These are phyloP conservation scores for Cephus runcator DNA, from an alignment of 2,888 invertebrate species.

Conservation along the genomic window DNA sequence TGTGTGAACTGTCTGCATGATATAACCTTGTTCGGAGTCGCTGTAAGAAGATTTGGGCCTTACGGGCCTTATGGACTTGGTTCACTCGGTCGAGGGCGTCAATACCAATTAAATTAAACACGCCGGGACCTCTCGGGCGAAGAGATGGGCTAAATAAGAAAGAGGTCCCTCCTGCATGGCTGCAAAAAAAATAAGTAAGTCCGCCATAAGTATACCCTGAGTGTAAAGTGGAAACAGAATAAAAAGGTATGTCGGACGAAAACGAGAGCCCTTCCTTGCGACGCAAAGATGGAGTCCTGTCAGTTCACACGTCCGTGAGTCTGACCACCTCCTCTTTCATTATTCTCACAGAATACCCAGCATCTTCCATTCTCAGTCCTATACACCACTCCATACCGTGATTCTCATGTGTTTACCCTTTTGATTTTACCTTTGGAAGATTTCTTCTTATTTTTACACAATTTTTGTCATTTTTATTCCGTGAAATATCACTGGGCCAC, in stretches of 20 bases:
- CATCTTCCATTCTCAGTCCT: conserved; percentile 1
- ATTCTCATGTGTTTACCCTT: background rate
- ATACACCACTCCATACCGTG: too few species aligned
- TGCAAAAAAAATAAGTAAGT: conserved; percentile 55
- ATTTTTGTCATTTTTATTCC: too few species aligned
- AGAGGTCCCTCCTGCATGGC: conserved; percentile 41
- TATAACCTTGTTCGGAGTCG: conserved; percentile 4
- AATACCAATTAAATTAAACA: conserved; percentile 61
- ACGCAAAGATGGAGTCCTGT: conserved; percentile 41
- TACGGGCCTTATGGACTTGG: background rate
- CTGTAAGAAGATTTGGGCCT: conserved; percentile 1
- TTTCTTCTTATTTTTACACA: background rate
- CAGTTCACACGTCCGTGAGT: conserved; percentile 55
- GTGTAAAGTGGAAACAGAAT: conserved; percentile 54
- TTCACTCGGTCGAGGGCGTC: conserved; percentile 50
- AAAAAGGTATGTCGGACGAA: conserved; percentile 40
- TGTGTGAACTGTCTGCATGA: background rate
- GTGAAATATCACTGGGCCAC: too few species aligned
- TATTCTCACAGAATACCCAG: conserved; percentile 24
- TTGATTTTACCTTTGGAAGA: conserved; percentile 15
- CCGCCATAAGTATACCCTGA: conserved; percentile 57
- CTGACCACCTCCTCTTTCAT: conserved; percentile 31
- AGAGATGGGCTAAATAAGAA: conserved; percentile 48
- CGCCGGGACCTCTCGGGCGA: conserved; percentile 41
- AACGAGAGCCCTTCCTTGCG: conserved; percentile 47